These are phyloP conservation scores for Chrysodeixis includens DNA, from an alignment of 2,888 invertebrate genomes.

Conservation along the genomic window DNA sequence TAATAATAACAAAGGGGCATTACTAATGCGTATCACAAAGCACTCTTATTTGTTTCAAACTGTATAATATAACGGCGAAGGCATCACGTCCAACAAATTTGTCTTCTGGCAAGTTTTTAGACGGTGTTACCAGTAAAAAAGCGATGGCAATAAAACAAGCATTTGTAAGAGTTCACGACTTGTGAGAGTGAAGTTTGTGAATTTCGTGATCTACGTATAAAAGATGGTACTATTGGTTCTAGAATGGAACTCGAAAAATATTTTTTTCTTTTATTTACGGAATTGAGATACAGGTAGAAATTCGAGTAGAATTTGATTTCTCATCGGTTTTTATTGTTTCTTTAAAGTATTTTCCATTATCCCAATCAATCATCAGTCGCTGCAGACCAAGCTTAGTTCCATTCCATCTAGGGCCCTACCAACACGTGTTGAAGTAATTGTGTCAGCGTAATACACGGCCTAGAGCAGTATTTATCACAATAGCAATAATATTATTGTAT, in stretches of 20 bases:
- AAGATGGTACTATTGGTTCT: slow-evolving; percentile 38
- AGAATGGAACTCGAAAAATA: neutral
- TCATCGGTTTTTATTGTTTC: no score
- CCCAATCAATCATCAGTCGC: no score
- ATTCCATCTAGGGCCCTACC: no score
- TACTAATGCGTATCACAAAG: slow-evolving; percentile 44
- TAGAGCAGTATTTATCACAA: no score
- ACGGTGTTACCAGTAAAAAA: slow-evolving; percentile 73
- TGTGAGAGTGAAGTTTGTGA: slow-evolving; percentile 68
- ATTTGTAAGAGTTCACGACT: slow-evolving; percentile 74
- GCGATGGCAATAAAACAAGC: slow-evolving; percentile 77
- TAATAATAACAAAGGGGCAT: slow-evolving; percentile 40
- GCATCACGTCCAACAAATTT: slow-evolving; percentile 80
- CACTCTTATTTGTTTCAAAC: slow-evolving; percentile 46
- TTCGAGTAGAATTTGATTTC: no score
- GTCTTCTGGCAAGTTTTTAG: slow-evolving; percentile 74
- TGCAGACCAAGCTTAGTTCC: no score
- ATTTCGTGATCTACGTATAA: slow-evolving; percentile 57
- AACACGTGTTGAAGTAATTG: no score
- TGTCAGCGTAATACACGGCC: no score
- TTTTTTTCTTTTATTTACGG: neutral
- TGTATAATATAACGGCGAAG: slow-evolving; percentile 65
- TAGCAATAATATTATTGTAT: no score
- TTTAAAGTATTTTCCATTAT: no score
- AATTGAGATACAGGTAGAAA: no score